Evolutionary conservation across 2,113 vertebrate species (phyloP).

Genomic region (Octodon degus): DNA sequence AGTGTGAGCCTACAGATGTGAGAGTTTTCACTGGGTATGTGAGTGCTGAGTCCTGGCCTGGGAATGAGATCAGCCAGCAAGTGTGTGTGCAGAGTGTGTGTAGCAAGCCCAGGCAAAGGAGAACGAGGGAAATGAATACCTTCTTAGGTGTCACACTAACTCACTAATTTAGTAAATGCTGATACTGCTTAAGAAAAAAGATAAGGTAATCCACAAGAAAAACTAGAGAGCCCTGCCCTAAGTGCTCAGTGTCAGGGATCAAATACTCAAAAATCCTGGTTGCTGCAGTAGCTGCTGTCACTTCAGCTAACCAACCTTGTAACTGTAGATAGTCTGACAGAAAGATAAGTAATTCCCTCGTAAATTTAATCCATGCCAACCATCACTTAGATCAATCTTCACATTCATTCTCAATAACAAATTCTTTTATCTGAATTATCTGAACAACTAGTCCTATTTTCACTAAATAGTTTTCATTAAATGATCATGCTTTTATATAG

Average conservation of each 20-base stretch:
- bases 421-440: slow-evolving; percentile 51
- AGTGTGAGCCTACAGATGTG: not conserved
- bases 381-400: slow-evolving; percentile 41
- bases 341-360: slow-evolving; percentile 52
- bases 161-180: slow-evolving; percentile 60
- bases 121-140: slow-evolving; percentile 40
- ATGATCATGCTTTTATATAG: not conserved
- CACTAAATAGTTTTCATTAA: slow-evolving; percentile 2
- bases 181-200: slow-evolving; percentile 52
- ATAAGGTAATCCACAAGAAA: slow-evolving; percentile 36
- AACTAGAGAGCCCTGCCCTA: not conserved
- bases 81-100: not conserved
- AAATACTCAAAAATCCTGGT: slow-evolving; percentile 45
- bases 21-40: not conserved
- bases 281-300: not conserved
- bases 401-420: slow-evolving; percentile 35
- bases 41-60: not conserved
- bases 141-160: slow-evolving; percentile 51
- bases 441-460: not conserved
- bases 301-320: slow-evolving; percentile 24
- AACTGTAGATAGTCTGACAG: slow-evolving; percentile 55
- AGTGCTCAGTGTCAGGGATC: not conserved
- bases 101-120: slow-evolving; percentile 14
- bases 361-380: slow-evolving; percentile 48
- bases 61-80: slow-evolving; percentile 1